Base-by-base conservation (phyloP, 1,140 invertebrate genomes). In the Psix sp. region DNA sequence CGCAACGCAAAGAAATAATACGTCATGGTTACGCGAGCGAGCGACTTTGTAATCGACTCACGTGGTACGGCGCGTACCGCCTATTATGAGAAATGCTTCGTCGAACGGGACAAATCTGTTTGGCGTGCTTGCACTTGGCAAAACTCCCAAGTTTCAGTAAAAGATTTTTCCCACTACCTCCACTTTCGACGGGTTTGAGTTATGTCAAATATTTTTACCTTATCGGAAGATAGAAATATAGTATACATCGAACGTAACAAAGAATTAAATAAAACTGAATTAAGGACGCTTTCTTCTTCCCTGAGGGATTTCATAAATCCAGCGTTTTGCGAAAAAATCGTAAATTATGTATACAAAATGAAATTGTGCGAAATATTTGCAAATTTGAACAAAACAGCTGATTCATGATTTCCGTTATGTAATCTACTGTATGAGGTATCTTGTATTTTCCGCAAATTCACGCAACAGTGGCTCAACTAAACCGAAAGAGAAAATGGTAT, bases 41-140 rank as follows among this genome's bases (percentile, higher is more conserved):
- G 57, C 63, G 45, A 67, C 56, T 74, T 74, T 74, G 63, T 67
- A 67, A 67, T 74, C 62, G 63, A 56, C 71, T 67, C 71, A 63
- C 71, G 71, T 74, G 71, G 62, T 56, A 29, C 33, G 20, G 43
- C 56, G 67, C 67, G 57, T 72, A 76, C 72, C 74, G 74, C 59
- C 74, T 60, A 74, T 76, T 74, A 77, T 78, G 74, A 80, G 74
- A 73, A 80, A 80, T 77, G 67, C 70, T 67, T 71, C 46, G 67
- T 26, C 60, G 48, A 79, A 77, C 49, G 72, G 74, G 76, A 80
- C 77, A 80, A 80, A 78, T 80, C 76, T 78, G 74, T 77, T 80
- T 70, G 76, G 73, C 76, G 72, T 78, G 76, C 65, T 77, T 65
- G 73, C 74, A 68, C 62, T 77, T 80, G 76, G 74, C 76, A 77